phyloP scores from a whole-genome alignment of 2,888 invertebrate species.

The Ichneumoninae sp. region DNA sequence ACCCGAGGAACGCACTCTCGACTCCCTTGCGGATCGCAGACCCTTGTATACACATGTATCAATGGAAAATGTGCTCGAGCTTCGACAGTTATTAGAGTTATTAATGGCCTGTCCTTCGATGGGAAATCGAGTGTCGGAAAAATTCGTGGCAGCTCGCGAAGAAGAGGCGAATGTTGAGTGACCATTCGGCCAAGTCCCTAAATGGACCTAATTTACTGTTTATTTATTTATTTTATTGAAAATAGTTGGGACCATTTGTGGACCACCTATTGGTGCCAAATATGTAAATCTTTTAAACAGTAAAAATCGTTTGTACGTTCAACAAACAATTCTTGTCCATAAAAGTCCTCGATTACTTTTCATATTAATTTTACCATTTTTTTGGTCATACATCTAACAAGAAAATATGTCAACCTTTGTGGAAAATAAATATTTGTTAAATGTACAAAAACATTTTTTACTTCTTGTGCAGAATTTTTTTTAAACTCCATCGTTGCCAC shows the following conservation, averaged over 20 bases:
- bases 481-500: no score
- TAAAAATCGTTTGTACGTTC: not conserved
- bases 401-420: no score
- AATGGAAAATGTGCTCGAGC: slow-evolving; percentile 67
- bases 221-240: not conserved
- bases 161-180: not conserved
- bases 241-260: not conserved
- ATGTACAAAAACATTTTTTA: no score
- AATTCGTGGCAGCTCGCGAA: not conserved
- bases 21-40: slow-evolving; percentile 50
- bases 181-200: not conserved
- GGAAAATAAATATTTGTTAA: no score
- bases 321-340: not conserved
- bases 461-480: no score
- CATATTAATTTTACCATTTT: not conserved
- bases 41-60: slow-evolving; percentile 54
- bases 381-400: no score
- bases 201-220: not conserved
- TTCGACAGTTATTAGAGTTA: slow-evolving; percentile 82
- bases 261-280: not conserved
- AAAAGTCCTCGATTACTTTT: not conserved
- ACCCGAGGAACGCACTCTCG: slow-evolving; percentile 13
- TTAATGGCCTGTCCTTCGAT: slow-evolving; percentile 78
- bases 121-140: slow-evolving; percentile 4
- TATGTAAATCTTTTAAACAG: not conserved